Conservation (phyloP, 1,140 invertebrate genomes). For the Neuroterus valhalla region DNA sequence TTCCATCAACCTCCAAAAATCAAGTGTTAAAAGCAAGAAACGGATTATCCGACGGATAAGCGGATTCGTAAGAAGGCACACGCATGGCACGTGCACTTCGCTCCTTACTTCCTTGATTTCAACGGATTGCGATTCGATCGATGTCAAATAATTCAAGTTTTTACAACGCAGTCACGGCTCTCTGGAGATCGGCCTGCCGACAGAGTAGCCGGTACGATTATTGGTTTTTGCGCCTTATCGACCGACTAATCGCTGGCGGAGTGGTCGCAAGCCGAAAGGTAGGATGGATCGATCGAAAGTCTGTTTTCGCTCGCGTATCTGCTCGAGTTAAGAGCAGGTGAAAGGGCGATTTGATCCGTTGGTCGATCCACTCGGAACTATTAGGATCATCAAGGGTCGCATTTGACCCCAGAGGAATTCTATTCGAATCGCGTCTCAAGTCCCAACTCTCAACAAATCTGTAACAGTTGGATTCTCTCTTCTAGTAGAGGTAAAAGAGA, state of each 20-base stretch:
- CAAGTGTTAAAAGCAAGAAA: background rate
- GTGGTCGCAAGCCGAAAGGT: background rate
- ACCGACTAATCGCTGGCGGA: constrained; percentile 29
- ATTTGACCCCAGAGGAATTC: constrained; percentile 44
- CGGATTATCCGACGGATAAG: background rate
- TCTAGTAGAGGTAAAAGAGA: too few species aligned
- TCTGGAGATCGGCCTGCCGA: constrained; percentile 15
- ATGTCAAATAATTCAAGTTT: constrained; percentile 43
- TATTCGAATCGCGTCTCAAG: too few species aligned
- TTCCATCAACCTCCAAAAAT: background rate
- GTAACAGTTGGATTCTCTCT: too few species aligned
- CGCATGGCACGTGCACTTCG: constrained; percentile 28
- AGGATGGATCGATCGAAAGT: constrained; percentile 19
- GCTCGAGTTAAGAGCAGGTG: constrained; percentile 44
- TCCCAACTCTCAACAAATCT: too few species aligned
- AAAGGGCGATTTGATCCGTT: constrained; percentile 48
- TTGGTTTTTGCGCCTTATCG: constrained; percentile 36
- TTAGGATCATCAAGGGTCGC: constrained; percentile 54
- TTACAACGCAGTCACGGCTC: constrained; percentile 36
- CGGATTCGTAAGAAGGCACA: constrained; percentile 3
- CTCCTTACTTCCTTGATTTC: constrained; percentile 18
- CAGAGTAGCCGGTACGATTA: constrained; percentile 32
- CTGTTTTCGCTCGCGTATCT: constrained; percentile 12
- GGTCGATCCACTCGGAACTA: constrained; percentile 46
- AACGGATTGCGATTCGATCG: constrained; percentile 38